Evolutionary conservation across 2,797 vertebrate genomes (phyloP).

Genomic region (Poecilia gillii): DNA sequence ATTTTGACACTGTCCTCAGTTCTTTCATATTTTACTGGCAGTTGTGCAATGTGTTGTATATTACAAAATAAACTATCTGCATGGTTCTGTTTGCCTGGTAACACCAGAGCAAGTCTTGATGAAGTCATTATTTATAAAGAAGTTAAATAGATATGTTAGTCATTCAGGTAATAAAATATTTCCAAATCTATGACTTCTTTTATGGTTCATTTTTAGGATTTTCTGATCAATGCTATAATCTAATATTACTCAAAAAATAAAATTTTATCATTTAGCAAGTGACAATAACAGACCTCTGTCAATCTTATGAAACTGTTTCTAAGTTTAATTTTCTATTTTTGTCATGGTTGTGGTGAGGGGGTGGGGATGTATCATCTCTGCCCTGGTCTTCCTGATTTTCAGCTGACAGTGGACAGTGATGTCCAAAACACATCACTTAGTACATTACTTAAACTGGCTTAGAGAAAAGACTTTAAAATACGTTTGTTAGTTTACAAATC

Average conservation of each 20-base stretch:
- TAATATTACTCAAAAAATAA: neutral
- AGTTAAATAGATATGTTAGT: neutral
- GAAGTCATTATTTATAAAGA: neutral
- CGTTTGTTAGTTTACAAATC: no score
- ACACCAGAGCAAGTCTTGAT: neutral
- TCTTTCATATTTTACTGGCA: neutral
- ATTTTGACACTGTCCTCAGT: neutral
- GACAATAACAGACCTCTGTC: neutral
- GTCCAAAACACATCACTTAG: no score
- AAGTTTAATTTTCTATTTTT: neutral
- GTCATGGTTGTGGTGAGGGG: no score
- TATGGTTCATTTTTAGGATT: neutral
- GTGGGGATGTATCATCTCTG: no score
- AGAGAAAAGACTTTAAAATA: no score
- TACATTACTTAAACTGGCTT: no score
- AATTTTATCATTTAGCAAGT: neutral
- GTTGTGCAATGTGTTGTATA: neutral
- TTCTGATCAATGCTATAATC: neutral
- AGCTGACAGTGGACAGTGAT: no score
- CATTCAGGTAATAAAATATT: neutral
- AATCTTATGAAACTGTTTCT: neutral
- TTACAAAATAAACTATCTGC: neutral
- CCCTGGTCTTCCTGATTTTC: no score
- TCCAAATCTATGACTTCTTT: neutral
- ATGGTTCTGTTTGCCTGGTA: neutral